Percentiles rank a stretch among this genome's conserved stretches.
phyloP scores from a whole-genome alignment of 1,140 invertebrate genomes.

The Planococcus citri region DNA sequence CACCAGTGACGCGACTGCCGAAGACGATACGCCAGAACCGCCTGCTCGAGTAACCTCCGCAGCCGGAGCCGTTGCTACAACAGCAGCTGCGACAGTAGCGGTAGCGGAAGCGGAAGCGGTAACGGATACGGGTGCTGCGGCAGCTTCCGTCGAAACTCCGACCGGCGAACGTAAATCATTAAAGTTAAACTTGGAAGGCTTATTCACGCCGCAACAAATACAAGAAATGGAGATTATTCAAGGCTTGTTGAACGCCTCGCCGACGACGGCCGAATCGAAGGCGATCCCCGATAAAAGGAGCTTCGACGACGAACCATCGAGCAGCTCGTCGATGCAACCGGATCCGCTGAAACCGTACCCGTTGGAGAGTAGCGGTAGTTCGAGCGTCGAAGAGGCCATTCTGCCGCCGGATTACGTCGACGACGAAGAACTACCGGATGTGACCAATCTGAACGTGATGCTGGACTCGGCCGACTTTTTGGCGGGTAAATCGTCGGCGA shows the following conservation, averaged over 20 bases:
- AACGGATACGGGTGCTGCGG: too few relatives aligned
- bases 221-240: neutral
- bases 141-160: too few relatives aligned
- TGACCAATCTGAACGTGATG: neutral
- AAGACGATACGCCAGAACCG: too few relatives aligned
- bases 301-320: conserved; percentile 30
- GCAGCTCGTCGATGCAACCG: conserved; percentile 24
- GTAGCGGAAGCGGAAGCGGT: too few relatives aligned
- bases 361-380: conserved; percentile 63
- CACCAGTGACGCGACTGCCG: too few relatives aligned
- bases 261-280: conserved; percentile 22
- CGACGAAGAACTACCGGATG: conserved; percentile 35
- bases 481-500: neutral
- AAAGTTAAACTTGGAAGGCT: neutral
- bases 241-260: conserved; percentile 11
- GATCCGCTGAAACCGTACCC: neutral
- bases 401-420: conserved; percentile 54
- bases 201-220: neutral
- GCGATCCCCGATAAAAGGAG: conserved; percentile 29
- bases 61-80: too few relatives aligned
- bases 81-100: too few relatives aligned
- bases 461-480: neutral
- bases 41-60: too few relatives aligned
- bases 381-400: conserved; percentile 67
- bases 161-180: neutral